phyloP scores from a whole-genome alignment of 2,888 invertebrate species.

The Tuberolachnus salignus region DNA sequence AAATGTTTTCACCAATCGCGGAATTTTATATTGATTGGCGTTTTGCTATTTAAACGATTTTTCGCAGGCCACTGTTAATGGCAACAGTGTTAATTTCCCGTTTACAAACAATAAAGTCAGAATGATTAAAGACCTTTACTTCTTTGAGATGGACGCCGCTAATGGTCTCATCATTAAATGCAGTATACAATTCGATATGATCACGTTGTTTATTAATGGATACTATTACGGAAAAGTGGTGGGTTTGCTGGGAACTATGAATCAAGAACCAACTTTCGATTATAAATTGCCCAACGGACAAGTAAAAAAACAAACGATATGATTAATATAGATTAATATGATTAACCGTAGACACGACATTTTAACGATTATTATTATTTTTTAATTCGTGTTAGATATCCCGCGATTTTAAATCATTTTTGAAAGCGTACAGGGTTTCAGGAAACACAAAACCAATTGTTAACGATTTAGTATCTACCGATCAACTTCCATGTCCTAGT shows the following conservation, averaged over 20 bases:
- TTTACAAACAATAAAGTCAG: neutral
- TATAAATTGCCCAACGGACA: constrained; percentile 14
- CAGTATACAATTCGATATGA: neutral
- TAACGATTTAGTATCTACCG: neutral
- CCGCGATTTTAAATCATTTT: neutral
- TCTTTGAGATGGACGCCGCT: neutral
- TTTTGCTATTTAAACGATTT: neutral
- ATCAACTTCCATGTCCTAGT: neutral
- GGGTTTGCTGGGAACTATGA: constrained; percentile 34
- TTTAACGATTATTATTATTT: too few species aligned
- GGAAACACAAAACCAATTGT: neutral
- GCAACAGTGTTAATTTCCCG: constrained; percentile 10
- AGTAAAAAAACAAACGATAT: constrained; percentile 12
- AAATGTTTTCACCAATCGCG: neutral
- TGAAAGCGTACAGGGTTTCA: neutral
- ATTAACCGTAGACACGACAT: too few species aligned
- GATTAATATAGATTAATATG: neutral
- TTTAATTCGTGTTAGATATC: neutral
- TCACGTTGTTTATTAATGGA: constrained; percentile 25
- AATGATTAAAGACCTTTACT: neutral
- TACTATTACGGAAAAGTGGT: constrained; percentile 5
- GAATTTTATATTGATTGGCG: neutral
- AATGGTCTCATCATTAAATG: constrained; percentile 26
- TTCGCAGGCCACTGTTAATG: constrained; percentile 13
- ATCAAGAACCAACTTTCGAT: constrained; percentile 30